phyloP scores from a whole-genome alignment of 2,797 vertebrate species.

The Labroides dimidiatus region DNA sequence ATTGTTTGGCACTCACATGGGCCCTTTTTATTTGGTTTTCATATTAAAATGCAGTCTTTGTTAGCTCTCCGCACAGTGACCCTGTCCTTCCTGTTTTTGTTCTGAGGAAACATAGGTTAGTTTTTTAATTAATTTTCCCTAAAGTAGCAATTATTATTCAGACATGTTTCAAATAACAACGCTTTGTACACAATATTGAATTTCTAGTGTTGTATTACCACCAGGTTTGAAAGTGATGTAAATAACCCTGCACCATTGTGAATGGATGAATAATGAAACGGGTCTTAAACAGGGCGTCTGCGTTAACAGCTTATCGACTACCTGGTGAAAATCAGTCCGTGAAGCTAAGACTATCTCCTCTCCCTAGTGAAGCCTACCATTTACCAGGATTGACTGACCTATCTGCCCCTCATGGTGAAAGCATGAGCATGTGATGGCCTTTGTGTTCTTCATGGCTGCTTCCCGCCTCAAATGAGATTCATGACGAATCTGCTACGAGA shows the following conservation, averaged over 20 bases:
- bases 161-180: neutral
- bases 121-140: slow-evolving; percentile 13
- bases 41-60: too few species aligned
- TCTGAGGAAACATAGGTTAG: neutral
- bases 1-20: too few species aligned
- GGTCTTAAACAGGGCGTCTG: neutral
- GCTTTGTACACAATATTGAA: slow-evolving; percentile 1
- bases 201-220: slow-evolving; percentile 2
- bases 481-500: slow-evolving; percentile 70
- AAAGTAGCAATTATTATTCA: slow-evolving; percentile 8
- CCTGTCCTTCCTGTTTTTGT: too few species aligned
- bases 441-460: slow-evolving; percentile 46
- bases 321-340: slow-evolving; percentile 1
- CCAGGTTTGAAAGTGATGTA: neutral
- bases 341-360: slow-evolving; percentile 27
- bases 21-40: too few species aligned
- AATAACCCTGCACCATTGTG: neutral
- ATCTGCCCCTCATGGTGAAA: slow-evolving; percentile 33
- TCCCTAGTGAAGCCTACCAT: slow-evolving; percentile 1
- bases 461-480: slow-evolving; percentile 73
- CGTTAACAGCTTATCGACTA: slow-evolving; percentile 1
- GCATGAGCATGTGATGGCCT: slow-evolving; percentile 40
- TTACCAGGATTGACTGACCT: slow-evolving; percentile 37
- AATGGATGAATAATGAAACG: neutral
- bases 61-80: too few species aligned